Percentiles rank a stretch among this genome's conserved stretches.
phyloP scores from a whole-genome alignment of 2,797 vertebrate genomes.

The Propithecus deckenii region DNA sequence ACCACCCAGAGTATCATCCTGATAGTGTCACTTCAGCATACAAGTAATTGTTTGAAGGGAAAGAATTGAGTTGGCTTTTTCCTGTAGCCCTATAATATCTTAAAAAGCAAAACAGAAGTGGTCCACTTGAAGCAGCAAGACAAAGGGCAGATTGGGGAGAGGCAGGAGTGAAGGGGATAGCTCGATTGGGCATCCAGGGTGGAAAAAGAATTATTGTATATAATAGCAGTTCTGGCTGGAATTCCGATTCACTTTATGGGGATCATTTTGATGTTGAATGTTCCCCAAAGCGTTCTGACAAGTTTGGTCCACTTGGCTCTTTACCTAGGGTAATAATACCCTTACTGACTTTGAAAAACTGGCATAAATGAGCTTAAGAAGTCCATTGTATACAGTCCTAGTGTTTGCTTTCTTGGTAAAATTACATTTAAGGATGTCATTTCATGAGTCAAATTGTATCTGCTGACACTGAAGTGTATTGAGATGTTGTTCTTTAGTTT shows the following conservation, averaged over 20 bases:
- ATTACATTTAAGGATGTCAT: conserved; percentile 74
- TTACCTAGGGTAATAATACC: conserved; percentile 70
- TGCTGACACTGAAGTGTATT: conserved; percentile 77
- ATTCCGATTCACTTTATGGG: conserved; percentile 76
- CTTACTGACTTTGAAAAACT: conserved; percentile 72
- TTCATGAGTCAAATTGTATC: conserved; percentile 77
- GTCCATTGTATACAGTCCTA: conserved; percentile 74
- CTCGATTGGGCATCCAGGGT: conserved; percentile 12
- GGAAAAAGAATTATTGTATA: conserved; percentile 70
- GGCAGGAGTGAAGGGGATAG: conserved; percentile 32
- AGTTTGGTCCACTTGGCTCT: conserved; percentile 74
- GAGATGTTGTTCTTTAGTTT: conserved; percentile 79
- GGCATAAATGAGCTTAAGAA: conserved; percentile 73
- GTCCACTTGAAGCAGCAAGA: conserved; percentile 41
- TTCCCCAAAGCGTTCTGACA: conserved; percentile 67
- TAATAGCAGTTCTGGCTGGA: conserved; percentile 67
- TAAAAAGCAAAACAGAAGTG: conserved; percentile 42
- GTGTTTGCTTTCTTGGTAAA: conserved; percentile 76
- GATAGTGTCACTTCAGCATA: conserved; percentile 44
- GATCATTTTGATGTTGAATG: conserved; percentile 70
- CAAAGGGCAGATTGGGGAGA: conserved; percentile 45
- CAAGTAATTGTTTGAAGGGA: background rate
- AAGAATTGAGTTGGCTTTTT: conserved; percentile 49
- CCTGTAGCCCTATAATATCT: background rate
- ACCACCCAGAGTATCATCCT: conserved; percentile 7